These are phyloP conservation scores for Cabera pusaria DNA, from an alignment of 2,888 invertebrate species.

Conservation along the genomic window DNA sequence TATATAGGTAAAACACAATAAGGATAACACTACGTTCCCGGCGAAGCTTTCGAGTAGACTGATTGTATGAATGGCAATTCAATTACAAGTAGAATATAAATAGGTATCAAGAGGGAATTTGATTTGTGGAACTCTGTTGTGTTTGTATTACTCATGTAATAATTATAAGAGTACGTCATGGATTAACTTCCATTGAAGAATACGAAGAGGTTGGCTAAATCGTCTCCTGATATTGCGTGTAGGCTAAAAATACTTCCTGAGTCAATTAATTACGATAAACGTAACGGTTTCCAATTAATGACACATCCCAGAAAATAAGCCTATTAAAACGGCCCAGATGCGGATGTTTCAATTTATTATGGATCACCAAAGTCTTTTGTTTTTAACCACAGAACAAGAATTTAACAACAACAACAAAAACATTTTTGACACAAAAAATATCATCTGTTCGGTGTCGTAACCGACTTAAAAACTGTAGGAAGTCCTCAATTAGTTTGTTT, in stretches of 20 bases:
- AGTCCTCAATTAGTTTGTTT: too few relatives aligned
- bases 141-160: conserved; percentile 42
- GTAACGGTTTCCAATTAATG: conserved; percentile 11
- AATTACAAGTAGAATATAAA: conserved; percentile 52
- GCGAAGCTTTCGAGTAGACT: conserved; percentile 45
- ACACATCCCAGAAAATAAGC: conserved; percentile 2
- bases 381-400: too few relatives aligned
- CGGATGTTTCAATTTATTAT: too few relatives aligned
- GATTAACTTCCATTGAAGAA: conserved; percentile 20
- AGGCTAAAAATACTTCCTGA: conserved; percentile 19
- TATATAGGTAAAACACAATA: too few relatives aligned
- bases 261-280: conserved; percentile 12
- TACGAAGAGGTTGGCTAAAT: conserved; percentile 4
- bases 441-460: too few relatives aligned
- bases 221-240: background rate
- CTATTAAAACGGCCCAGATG: too few relatives aligned
- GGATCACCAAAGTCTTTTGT: too few relatives aligned
- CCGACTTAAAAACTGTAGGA: too few relatives aligned
- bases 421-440: too few relatives aligned
- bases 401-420: too few relatives aligned
- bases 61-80: conserved; percentile 40
- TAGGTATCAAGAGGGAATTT: conserved; percentile 10
- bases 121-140: conserved; percentile 43
- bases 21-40: conserved; percentile 39
- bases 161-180: conserved; percentile 41